Base-by-base conservation (phyloP, 2,113 vertebrate species). In the Salvelinus namaycush region DNA sequence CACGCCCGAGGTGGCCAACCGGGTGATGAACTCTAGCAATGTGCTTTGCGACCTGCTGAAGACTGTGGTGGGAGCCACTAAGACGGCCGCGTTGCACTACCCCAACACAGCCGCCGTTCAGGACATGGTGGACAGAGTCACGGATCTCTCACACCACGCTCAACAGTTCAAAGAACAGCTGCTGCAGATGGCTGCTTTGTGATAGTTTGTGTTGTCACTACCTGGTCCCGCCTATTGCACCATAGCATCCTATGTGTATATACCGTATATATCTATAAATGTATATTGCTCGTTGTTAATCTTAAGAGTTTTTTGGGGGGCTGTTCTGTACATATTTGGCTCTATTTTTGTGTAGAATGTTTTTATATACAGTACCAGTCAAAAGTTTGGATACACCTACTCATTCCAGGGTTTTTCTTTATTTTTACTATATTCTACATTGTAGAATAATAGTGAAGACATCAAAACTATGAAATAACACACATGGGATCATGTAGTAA, bases 21-120 rank as follows among this genome's bases (percentile, higher is more conserved):
- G 92, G 39, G 94, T 97, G 76, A 96, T 96, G 95, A 97, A 98
- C 93, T 95, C 95, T 81, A 99, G 96, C 84, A 98, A 99, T 84
- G 93, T 97, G 81, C 83, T 99, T 49, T 99, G 97, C 0, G 96
- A 99, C 68, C 92, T 97, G 90, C 89, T 99, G 44, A 99, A 99
- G 88, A 93, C 93, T 0, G 95, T 99, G 4, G 97, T 99, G 9
- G 83, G 91, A 20, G 92, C 97, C 0, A 99, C 97, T 3, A 99
- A 98, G 88, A 92, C 62, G 13, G 98, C 98, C 0, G 98, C 98
- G 14, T 89, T 98, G 79, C 95, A 95, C 72, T 99, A 99, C 87
- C 98, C 98, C 3, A 96, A 83, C 93, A 96, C 96, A 0, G 89
- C 90, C 0, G 95, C 95, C 12, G 89, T 99, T 18, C 98, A 99